Conservation (phyloP, 2,113 vertebrate species). For the Halcyon malimbica region DNA sequence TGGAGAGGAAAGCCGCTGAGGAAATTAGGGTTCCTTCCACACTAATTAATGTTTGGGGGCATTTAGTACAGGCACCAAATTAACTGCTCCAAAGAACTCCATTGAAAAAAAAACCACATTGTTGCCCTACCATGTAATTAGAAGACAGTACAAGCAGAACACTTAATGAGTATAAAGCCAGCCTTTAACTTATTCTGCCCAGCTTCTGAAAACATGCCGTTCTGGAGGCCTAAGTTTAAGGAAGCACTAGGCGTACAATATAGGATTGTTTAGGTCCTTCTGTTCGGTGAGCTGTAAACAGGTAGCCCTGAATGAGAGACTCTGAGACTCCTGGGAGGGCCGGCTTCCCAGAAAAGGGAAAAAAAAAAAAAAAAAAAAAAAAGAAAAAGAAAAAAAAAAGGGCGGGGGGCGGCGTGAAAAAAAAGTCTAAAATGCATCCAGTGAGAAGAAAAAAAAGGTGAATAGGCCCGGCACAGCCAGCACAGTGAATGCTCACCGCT, state of each 20-base stretch:
- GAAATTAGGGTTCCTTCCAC: conserved; percentile 96
- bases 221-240: conserved; percentile 86
- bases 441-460: conserved; percentile 78
- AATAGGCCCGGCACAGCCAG: conserved; percentile 77
- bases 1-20: conserved; percentile 82
- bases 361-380: not conserved
- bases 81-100: conserved; percentile 94
- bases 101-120: conserved; percentile 90
- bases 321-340: conserved; percentile 93
- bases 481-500: conserved; percentile 80
- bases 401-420: not conserved
- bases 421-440: conserved; percentile 78
- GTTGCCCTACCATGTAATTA: conserved; percentile 91
- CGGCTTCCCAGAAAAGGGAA: conserved; percentile 86
- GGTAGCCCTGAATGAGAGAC: conserved; percentile 91
- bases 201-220: conserved; percentile 80
- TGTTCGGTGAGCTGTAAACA: conserved; percentile 88
- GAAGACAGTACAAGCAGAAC: conserved; percentile 90
- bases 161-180: conserved; percentile 90
- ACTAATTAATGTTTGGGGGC: conserved; percentile 95
- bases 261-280: conserved; percentile 88
- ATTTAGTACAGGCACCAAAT: conserved; percentile 93
- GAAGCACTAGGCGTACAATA: conserved; percentile 89
- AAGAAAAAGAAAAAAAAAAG: not conserved
- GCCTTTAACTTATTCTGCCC: conserved; percentile 83